Percentiles rank a stretch among this genome's conserved stretches.
Evolutionary conservation across 2,797 vertebrate genomes (phyloP).

Genomic region (Squalus acanthias): DNA sequence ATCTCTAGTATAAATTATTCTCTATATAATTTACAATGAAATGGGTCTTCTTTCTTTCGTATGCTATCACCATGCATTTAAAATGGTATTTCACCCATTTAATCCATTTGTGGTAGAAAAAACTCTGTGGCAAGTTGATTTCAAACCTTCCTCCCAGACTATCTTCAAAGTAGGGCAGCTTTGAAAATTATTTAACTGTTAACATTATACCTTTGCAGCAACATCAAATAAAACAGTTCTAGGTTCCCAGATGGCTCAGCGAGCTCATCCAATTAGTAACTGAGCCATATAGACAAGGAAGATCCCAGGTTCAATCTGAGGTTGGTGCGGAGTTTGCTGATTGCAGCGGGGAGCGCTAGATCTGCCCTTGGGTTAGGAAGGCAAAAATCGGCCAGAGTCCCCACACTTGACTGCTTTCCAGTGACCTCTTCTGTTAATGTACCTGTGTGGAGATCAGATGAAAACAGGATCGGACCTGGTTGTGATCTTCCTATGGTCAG

Average conservation of each 20-base stretch:
- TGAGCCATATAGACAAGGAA: neutral
- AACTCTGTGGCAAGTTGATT: neutral
- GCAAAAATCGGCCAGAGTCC: neutral
- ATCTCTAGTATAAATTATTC: constrained; percentile 8
- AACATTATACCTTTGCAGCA: neutral
- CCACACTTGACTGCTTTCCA: neutral
- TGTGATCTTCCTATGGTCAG: neutral
- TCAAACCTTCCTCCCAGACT: neutral
- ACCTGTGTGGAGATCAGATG: neutral
- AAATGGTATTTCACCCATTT: neutral
- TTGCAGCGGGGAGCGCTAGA: neutral
- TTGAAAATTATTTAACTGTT: constrained; percentile 28
- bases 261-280: neutral
- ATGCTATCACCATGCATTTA: neutral
- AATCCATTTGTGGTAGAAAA: neutral
- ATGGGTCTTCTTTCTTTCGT: neutral
- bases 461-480: neutral
- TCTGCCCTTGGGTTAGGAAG: neutral
- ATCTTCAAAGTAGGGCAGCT: neutral
- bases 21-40: constrained; percentile 6
- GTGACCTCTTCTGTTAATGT: neutral
- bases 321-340: neutral
- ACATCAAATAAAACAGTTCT: neutral
- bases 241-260: neutral
- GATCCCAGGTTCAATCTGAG: too few relatives aligned